Evolutionary conservation across 2,888 invertebrate genomes (phyloP), one percentile per base, ranked within the genome.

Genomic region (Dolomedes plantarius): DNA sequence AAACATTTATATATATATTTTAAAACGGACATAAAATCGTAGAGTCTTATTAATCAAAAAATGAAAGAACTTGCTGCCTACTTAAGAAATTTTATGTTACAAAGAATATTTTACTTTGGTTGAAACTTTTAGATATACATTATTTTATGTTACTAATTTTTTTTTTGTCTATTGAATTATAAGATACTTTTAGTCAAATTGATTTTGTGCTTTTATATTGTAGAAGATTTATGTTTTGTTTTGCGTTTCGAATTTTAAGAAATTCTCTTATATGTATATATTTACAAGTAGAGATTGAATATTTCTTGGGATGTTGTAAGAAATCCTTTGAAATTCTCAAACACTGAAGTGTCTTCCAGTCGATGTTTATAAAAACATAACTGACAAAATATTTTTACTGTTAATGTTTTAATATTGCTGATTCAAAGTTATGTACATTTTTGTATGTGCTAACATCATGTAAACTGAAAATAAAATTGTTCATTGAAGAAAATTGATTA

Each of bases 391-490:
- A 56, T 23, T 56, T 56, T 56, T 7, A 56, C 23, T 56, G 56
- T 56, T 7, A 56, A 3, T 56, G 56, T 56, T 46, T 46, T 56
- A 23, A 56, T 46, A 46, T 56, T 56, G 23, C 56, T 56, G 56
- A 23, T 23, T 23, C 23, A 23, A 23, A 16, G 11, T 46, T 16
- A 16, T 46, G 56, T 56, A 23, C 23, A 56, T 23, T 56, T 46
- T 23, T 56, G 56, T 56, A 23, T 23, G 56, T 56, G 56, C 56
- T 56, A 56, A 56, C 56, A 56, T 23, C 41, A 13, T 56, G 56
- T 56, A 56, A 56, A 19, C 23, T 19, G 23, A 56, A 23, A 46
- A 46, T 16, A 46, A 46, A 56, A 36, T 36, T 36, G 36, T 36
- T 36, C 36, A n/a, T n/a, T n/a, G n/a, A 46, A 46, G 9, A 46